Base-by-base conservation (phyloP, 2,797 vertebrate species). In the Ammospiza maritima region DNA sequence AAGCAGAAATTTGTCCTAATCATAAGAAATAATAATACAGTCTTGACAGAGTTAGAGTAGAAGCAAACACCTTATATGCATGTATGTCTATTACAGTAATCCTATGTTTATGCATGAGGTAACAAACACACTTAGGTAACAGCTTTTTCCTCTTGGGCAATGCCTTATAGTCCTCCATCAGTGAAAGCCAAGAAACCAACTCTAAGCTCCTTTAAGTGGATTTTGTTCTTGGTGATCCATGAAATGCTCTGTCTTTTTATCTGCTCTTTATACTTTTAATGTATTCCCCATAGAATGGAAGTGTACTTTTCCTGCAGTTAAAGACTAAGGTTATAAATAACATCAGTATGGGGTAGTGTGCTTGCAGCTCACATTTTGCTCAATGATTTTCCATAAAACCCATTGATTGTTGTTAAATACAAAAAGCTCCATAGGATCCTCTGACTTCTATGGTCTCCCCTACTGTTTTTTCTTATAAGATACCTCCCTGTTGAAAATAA, bases 251-350 rank as follows among this genome's bases (percentile, higher is more conserved):
- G 98, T 98, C 98, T 99, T 98, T 98, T 98, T 98, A 98, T 98
- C 98, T 98, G 98, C 98, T 99, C 98, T 98, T 98, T 98, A 98
- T 99, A 98, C 98, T 99, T 99, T 98, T 99, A 99, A 99, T 99
- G 98, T 99, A 99, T 98, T 99, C 98, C 98, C 98, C 96, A 97
- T 98, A 98, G 98, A 98, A 98, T 88, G 90, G 97, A 98, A 98
- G 97, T 98, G 97, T 98, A 98, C 98, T 98, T 98, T 98, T 97
- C 98, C 98, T 98, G 96, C 98, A 98, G 98, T 99, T 99, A 98
- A 98, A 98, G 98, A 98, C 97, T 96, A 97, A 98, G 98, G 98
- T 99, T 98, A 99, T 98, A 99, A 99, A 99, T 98, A 99, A 99
- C 98, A 98, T 98, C 98, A 97, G 98, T 98, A 98, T 98, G 98